phyloP scores from a whole-genome alignment of 2,888 invertebrate genomes.

The Lypha dubia region DNA sequence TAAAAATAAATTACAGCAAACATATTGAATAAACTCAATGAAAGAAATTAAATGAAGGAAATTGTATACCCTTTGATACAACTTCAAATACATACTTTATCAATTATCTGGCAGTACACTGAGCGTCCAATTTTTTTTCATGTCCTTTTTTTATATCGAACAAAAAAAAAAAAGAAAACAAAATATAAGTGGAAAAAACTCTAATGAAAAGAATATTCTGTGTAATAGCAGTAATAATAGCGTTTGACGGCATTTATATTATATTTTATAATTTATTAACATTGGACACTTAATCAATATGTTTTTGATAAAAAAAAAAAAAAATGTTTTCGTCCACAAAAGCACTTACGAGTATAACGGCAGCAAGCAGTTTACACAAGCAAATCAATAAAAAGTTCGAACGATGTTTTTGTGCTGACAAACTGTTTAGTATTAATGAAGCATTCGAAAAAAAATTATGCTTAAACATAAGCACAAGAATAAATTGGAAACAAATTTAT shows the following conservation, averaged over 20 bases:
- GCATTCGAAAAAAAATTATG: background rate
- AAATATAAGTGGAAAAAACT: no score
- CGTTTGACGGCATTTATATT: conserved; percentile 23
- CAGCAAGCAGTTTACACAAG: background rate
- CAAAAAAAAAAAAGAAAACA: background rate
- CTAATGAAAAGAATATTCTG: background rate
- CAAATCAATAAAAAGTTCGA: background rate
- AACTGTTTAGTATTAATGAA: conserved; percentile 10
- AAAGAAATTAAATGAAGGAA: conserved; percentile 38
- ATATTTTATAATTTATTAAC: conserved; percentile 63
- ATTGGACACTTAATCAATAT: conserved; percentile 57
- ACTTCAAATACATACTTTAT: background rate
- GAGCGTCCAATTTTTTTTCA: background rate
- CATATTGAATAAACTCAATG: conserved; percentile 15
- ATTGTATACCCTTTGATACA: conserved; percentile 8
- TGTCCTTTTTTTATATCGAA: background rate
- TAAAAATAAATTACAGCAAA: background rate
- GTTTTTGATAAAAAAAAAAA: conserved; percentile 54
- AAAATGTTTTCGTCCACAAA: background rate
- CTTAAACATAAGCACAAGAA: background rate
- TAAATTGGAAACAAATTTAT: background rate
- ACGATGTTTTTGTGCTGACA: conserved; percentile 8
- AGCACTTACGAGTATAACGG: background rate
- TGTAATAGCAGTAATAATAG: background rate
- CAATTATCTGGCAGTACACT: background rate